These are phyloP conservation scores for Serranochromis macrocephalus DNA, from an alignment of 2,113 vertebrate species.

Conservation along the genomic window DNA sequence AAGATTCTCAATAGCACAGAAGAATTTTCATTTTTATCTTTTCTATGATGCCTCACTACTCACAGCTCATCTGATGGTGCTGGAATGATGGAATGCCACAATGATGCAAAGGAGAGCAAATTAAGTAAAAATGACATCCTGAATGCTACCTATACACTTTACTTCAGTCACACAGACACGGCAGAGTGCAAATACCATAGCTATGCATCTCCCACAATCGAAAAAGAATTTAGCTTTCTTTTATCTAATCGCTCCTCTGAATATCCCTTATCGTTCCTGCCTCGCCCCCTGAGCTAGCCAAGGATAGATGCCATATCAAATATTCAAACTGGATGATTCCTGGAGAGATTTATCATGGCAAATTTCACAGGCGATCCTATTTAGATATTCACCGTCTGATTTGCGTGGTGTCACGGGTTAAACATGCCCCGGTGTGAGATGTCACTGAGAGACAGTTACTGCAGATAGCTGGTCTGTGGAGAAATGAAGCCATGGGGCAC, in stretches of 20 bases:
- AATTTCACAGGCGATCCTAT: slow-evolving; percentile 65
- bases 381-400: slow-evolving; percentile 65
- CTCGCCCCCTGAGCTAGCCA: slow-evolving; percentile 43
- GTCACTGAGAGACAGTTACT: slow-evolving; percentile 57
- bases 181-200: slow-evolving; percentile 50
- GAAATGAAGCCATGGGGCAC: slow-evolving; percentile 62
- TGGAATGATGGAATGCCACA: slow-evolving; percentile 49
- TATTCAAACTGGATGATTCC: slow-evolving; percentile 63
- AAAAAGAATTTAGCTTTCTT: slow-evolving; percentile 53
- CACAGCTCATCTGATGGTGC: slow-evolving; percentile 47
- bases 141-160: slow-evolving; percentile 38
- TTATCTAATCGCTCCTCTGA: slow-evolving; percentile 58
- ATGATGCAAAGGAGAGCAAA: slow-evolving; percentile 51
- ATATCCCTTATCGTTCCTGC: slow-evolving; percentile 60
- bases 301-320: slow-evolving; percentile 53
- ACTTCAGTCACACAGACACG: slow-evolving; percentile 51
- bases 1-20: slow-evolving; percentile 25
- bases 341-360: slow-evolving; percentile 63
- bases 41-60: background rate
- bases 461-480: slow-evolving; percentile 50
- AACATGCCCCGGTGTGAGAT: slow-evolving; percentile 51
- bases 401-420: slow-evolving; percentile 41
- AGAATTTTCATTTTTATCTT: slow-evolving; percentile 42
- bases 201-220: slow-evolving; percentile 43
- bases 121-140: slow-evolving; percentile 59